A percentile compares a stretch with the other conserved stretches of the same genome.
These are phyloP conservation scores for Prolemur simus DNA, from an alignment of 2,113 vertebrate species.

Conservation along the genomic window DNA sequence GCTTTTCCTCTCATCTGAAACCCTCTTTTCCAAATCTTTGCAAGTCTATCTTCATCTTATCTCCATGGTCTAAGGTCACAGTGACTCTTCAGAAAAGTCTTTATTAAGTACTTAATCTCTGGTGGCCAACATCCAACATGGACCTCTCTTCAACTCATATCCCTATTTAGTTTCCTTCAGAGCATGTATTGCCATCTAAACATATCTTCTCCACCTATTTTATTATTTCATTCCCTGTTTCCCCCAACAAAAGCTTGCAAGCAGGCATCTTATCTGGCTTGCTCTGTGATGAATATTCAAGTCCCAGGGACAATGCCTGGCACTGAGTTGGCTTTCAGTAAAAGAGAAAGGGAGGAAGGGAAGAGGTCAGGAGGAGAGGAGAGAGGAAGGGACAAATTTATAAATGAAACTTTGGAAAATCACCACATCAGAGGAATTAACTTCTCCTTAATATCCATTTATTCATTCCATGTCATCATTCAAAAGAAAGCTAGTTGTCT, in stretches of 20 bases:
- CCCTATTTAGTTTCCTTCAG: neutral
- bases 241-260: neutral
- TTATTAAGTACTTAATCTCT: neutral
- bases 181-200: neutral
- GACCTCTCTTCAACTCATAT: neutral
- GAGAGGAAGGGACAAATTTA: neutral
- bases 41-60: neutral
- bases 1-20: neutral
- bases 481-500: neutral
- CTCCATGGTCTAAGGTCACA: neutral
- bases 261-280: neutral
- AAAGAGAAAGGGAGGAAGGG: neutral
- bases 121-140: neutral
- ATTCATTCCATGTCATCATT: neutral
- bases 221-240: neutral
- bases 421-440: neutral
- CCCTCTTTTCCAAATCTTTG: neutral
- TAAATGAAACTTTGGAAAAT: neutral
- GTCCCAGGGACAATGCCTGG: neutral
- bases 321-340: neutral
- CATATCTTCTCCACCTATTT: neutral
- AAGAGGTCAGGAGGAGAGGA: too few relatives aligned
- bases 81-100: neutral
- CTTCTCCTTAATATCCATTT: neutral
- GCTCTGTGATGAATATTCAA: neutral